These are phyloP conservation scores for Rhinopomastus cyanomelas DNA, from an alignment of 2,113 vertebrate species.

Conservation along the genomic window DNA sequence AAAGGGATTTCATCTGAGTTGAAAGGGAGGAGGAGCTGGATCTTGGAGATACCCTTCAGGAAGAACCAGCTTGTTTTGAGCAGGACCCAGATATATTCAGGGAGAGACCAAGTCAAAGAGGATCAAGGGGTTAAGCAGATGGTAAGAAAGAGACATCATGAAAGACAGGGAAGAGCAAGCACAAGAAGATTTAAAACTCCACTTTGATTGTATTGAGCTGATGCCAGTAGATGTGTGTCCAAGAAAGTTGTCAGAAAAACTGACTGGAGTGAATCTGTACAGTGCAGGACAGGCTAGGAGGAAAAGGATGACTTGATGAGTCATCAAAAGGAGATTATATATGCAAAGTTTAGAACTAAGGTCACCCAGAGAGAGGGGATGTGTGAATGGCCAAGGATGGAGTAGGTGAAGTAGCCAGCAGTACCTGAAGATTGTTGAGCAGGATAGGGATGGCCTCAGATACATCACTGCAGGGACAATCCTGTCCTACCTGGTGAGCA, in stretches of 20 bases:
- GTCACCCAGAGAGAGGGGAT: slow-evolving; percentile 2
- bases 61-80: background rate
- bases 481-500: background rate
- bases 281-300: background rate
- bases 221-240: background rate
- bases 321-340: background rate
- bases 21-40: background rate
- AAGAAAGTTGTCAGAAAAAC: background rate
- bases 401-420: background rate
- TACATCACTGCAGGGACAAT: background rate
- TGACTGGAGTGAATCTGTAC: slow-evolving; percentile 16
- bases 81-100: background rate
- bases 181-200: background rate
- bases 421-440: background rate
- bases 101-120: background rate
- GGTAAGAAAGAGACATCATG: background rate
- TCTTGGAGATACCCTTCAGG: background rate
- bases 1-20: slow-evolving; percentile 8
- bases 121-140: background rate
- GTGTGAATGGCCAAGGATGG: background rate
- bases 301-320: background rate
- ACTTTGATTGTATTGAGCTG: background rate
- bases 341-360: slow-evolving; percentile 41
- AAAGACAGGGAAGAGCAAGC: background rate
- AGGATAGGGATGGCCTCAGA: background rate